Evolutionary conservation across 1,140 invertebrate species (phyloP), one percentile per base, ranked within the genome.

Genomic region (Hormaphis cornu): DNA sequence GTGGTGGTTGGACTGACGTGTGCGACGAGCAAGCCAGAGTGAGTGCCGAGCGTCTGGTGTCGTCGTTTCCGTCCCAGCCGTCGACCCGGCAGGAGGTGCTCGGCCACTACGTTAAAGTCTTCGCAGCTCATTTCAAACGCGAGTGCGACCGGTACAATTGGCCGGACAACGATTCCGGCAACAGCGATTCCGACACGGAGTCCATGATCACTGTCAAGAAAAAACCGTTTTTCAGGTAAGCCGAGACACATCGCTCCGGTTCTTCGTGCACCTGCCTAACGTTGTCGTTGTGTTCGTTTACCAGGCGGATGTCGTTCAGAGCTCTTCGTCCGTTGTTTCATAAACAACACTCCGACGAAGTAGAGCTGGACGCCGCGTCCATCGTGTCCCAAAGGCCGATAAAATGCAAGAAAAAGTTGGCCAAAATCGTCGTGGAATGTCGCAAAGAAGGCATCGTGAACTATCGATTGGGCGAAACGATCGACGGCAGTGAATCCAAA

Each of bases 391-490:
- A 87, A 71, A 87, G 88, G 75, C 85, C 88, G 61, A 85, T 86
- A 71, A 87, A 88, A 76, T 87, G 84, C 54, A 92, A 91, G 80
- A 88, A 87, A 16, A 94, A 93, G 77, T 78, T 93, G 66, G 88
- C 90, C 22, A 95, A 94, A 79, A 93, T 94, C 72, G 86, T 93
- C 33, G 91, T 94, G 3, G 91, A 96, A 78, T 93, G 91, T 77
- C 84, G 90, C 50, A 95, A 95, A 75, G 93, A 97, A 77, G 93
- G 93, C 6, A 86, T 90, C 74, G 93, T 97, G 2, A 91, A 93
- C 81, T 93, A 93, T 79, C 81, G 91, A 69, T 87, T 94, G 71
- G 90, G 89, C 7, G 94, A 97, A 76, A 92, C 90, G 77, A 82
- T 91, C 16, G 91, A 95, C 77, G 91, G 90, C 5, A 89, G 90